These are phyloP conservation scores for Scolopax mira DNA, from an alignment of 2,113 vertebrate genomes.

Conservation along the genomic window DNA sequence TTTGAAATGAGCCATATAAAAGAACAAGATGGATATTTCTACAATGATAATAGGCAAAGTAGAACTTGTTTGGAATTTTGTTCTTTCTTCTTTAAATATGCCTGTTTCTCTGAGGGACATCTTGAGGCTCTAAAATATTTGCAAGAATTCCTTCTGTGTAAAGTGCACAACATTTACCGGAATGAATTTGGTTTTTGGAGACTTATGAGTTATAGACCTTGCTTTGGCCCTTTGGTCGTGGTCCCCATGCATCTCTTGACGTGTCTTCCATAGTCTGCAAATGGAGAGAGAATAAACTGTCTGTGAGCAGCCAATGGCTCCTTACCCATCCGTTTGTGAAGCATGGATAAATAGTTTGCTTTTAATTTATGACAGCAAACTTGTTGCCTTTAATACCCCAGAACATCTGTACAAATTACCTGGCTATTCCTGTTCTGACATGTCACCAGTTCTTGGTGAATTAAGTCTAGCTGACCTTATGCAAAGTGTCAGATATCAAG, in stretches of 20 bases:
- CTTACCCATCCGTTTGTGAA: not conserved
- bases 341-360: not conserved
- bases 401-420: not conserved
- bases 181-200: not conserved
- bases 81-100: not conserved
- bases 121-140: not conserved
- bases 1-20: constrained; percentile 24
- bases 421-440: accelerated
- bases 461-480: not conserved
- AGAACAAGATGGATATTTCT: not conserved
- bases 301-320: not conserved
- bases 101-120: not conserved
- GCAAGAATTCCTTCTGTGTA: not conserved
- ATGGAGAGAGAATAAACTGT: not conserved
- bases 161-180: not conserved
- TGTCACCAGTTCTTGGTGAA: not conserved
- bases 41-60: not conserved
- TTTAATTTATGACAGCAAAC: not conserved
- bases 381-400: not conserved
- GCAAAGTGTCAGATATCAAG: not conserved
- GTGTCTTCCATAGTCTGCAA: not conserved
- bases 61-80: not conserved
- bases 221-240: not conserved
- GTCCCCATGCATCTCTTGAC: not conserved
- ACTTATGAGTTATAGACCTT: not conserved